Evolutionary conservation across 2,888 invertebrate species (phyloP), one percentile per base, ranked within the genome.

Genomic region (Amphipyra tragopoginis): DNA sequence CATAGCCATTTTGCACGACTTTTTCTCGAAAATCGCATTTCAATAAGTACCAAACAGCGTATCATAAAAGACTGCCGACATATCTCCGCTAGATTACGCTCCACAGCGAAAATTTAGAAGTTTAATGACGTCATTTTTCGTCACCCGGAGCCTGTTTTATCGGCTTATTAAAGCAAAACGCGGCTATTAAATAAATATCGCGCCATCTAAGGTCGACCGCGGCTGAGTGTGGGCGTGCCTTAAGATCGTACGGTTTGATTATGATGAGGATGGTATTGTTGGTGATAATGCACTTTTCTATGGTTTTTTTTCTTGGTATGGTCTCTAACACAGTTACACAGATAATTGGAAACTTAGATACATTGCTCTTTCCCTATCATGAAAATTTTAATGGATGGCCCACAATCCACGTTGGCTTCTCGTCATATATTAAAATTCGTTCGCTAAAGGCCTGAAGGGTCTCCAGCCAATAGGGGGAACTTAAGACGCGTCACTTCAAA

Each of bases 81-180:
- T 58, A 75, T 72, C 64, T 72, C 67, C 51, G 56, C 63, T 53
- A 82, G 81, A 86, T 87, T 79, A 84, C 77, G 64, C 68, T 63
- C 75, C 75, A 83, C 72, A 81, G 78, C 73, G 71, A 65, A 80
- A 88, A 88, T 87, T 88, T 80, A 74, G 81, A 79, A 85, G 80
- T 88, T 88, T 86, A 90, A 90, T 89, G 89, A 85, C 83, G 83
- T 86, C 85, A 90, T 90, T 90, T 89, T 88, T 90, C 89, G 88
- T 86, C 88, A 86, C 85, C 80, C 69, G 65, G 58, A 75, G 74
- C 72, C 77, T 83, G 86, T 80, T 89, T 90, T 90, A 90, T 91
- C 90, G 86, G 80, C 85, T 89, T 88, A 86, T 90, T 89, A 90
- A 88, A 84, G 83, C 78, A 75, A 81, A 80, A 81, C 72, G 83